Conservation (phyloP, 2,113 vertebrate species). For the Spermophilus dauricus region DNA sequence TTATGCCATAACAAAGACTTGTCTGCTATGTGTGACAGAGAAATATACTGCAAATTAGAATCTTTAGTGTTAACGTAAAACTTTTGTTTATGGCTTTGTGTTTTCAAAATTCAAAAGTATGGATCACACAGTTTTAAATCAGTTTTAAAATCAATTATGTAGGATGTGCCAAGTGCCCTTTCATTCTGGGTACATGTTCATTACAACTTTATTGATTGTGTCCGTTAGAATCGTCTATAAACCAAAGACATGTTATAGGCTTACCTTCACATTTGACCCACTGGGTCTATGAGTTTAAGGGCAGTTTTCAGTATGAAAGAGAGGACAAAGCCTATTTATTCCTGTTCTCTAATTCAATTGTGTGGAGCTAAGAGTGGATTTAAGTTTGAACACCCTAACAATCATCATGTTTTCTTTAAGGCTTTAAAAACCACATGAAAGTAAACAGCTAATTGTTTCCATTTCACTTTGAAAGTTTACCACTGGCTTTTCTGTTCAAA, state of each 20-base stretch:
- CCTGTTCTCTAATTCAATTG: not conserved
- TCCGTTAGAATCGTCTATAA: conserved; percentile 52
- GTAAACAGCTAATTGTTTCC: not conserved
- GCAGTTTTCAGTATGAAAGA: not conserved
- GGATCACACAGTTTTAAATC: conserved; percentile 78
- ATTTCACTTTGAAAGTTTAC: conserved; percentile 7
- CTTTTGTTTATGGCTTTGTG: conserved; percentile 61
- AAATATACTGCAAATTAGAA: conserved; percentile 70
- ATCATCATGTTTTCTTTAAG: not conserved
- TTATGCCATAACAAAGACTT: conserved; percentile 61
- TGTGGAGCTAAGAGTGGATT: not conserved
- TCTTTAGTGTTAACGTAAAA: conserved; percentile 73
- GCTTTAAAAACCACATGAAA: not conserved
- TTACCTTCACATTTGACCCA: conserved; percentile 78
- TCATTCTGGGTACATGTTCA: conserved; percentile 72
- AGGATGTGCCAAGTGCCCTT: conserved; percentile 74
- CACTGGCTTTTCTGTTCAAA: not conserved
- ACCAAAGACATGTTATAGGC: conserved; percentile 48
- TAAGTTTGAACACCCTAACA: not conserved
- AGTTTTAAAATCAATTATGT: conserved; percentile 83
- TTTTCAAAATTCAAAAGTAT: conserved; percentile 70
- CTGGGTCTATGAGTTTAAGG: not conserved
- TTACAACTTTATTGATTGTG: conserved; percentile 77
- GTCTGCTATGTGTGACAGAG: conserved; percentile 60
- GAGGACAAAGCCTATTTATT: not conserved